These are phyloP conservation scores for Epirrita christyi DNA, from an alignment of 2,888 invertebrate species.

Conservation along the genomic window DNA sequence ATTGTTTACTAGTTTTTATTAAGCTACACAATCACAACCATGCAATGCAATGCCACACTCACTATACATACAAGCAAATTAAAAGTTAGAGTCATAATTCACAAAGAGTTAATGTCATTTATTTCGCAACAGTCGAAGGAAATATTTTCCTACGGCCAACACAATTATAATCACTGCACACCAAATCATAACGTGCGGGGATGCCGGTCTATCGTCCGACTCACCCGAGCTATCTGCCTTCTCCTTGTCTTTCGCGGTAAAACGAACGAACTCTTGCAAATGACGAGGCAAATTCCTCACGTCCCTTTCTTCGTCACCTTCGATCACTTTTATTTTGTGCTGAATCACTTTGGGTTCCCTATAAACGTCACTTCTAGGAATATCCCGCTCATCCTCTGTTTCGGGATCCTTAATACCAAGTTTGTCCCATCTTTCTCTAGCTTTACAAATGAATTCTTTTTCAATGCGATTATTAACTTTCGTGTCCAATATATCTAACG, in stretches of 20 bases:
- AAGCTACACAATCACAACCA: conserved; percentile 50
- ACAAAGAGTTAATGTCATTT: conserved; percentile 57
- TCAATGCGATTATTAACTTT: conserved; percentile 86
- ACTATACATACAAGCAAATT: conserved; percentile 37
- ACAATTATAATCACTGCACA: conserved; percentile 80
- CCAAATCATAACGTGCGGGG: conserved; percentile 79
- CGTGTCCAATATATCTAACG: conserved; percentile 62
- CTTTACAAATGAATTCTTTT: conserved; percentile 91
- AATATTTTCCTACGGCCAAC: conserved; percentile 71
- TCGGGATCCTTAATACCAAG: conserved; percentile 88
- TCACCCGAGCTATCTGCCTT: conserved; percentile 82
- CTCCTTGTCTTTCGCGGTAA: conserved; percentile 80
- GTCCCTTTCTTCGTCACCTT: conserved; percentile 86
- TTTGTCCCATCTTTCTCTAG: conserved; percentile 89
- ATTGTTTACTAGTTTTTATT: conserved; percentile 12
- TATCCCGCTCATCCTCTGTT: conserved; percentile 85
- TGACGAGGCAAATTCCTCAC: conserved; percentile 89
- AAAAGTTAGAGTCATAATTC: conserved; percentile 47
- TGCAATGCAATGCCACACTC: conserved; percentile 65
- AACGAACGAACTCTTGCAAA: conserved; percentile 91
- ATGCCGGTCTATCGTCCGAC: conserved; percentile 67
- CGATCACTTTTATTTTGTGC: conserved; percentile 86
- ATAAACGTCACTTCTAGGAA: conserved; percentile 56
- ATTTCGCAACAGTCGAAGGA: conserved; percentile 67
- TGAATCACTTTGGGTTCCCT: conserved; percentile 73